phyloP scores from a whole-genome alignment of 2,888 invertebrate species.

The Drosophila vallismaia region DNA sequence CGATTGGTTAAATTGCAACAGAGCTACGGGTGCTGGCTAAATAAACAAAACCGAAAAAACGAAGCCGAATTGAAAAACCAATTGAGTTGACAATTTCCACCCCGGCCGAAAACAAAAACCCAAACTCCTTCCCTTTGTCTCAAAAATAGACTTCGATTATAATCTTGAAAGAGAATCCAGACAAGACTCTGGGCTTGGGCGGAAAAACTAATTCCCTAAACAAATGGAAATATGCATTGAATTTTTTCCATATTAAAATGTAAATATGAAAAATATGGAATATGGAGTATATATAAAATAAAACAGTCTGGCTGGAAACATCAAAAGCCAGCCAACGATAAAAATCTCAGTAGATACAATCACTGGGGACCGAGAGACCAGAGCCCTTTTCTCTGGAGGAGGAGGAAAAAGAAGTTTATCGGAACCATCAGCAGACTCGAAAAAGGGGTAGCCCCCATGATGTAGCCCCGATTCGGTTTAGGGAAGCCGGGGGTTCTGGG shows the following conservation, averaged over 20 bases:
- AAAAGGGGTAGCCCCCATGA: conserved; percentile 23
- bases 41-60: conserved; percentile 57
- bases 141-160: conserved; percentile 65
- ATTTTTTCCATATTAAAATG: conserved; percentile 60
- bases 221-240: conserved; percentile 67
- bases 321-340: conserved; percentile 67
- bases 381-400: neutral
- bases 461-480: conserved; percentile 17
- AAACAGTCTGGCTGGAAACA: conserved; percentile 38
- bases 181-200: conserved; percentile 1
- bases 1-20: conserved; percentile 18
- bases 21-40: conserved; percentile 55
- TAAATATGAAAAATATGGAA: conserved; percentile 61
- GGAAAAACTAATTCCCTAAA: conserved; percentile 60
- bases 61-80: conserved; percentile 16
- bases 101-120: conserved; percentile 6
- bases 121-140: neutral
- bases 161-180: conserved; percentile 49
- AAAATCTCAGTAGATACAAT: conserved; percentile 65
- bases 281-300: conserved; percentile 13
- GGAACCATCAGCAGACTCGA: conserved; percentile 15
- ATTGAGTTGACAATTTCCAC: conserved; percentile 48
- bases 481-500: conserved; percentile 47
- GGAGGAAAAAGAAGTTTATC: conserved; percentile 14
- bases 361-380: conserved; percentile 46